Base-by-base conservation (phyloP, 1,140 invertebrate species). In the Agrypnia vestita region DNA sequence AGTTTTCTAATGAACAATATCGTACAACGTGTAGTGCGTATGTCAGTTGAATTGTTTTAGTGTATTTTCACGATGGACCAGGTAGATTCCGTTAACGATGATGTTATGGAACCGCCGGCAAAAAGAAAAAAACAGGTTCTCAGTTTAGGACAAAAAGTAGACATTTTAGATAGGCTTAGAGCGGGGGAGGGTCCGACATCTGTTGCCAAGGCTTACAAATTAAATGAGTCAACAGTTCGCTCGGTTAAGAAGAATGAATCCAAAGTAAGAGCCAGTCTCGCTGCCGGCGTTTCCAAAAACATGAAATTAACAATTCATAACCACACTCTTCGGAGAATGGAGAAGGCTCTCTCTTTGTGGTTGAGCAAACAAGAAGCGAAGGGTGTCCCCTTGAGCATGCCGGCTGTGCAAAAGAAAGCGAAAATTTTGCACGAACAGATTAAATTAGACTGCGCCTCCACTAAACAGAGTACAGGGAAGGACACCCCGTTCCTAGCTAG, bases 181-280 rank as follows among this genome's bases (percentile, higher is more conserved):
- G 10, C 35, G 10, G 71, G 71, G 10, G 71, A 74, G 56, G 71
- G 71, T 12, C n/a, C 71, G 9, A 56, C 71, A n/a, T 74, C 71
- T 8, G 71, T 74, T 13, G 71, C 71, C 12, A 74, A 74, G 17
- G 71, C 71, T 8, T 74, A 35, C 21, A 55, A 59, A 17, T 12
- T 74, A 10, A 74, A 74, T 15, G 71, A 74, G 35, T 74, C 71
- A 0, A 74, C 71, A 15, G 25, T 74, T 9, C 49, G 71, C 8
- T 74, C 49, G 9, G 44, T 74, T 4, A 74, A 74, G 15, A 74
- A 56, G 71, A 74, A 43, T 9, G 71, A 74, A 35, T 25, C 17
- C n/a, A 44, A 47, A 43, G 17, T 74, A 0, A 21, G 71, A n/a
- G 53, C 17, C 17, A 56, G 51, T 46, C 53, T 74, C 25, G 71